A percentile compares a stretch with the other conserved stretches of the same genome.
Evolutionary conservation across 2,797 vertebrate genomes (phyloP).

Genomic region (Scleropages formosus): DNA sequence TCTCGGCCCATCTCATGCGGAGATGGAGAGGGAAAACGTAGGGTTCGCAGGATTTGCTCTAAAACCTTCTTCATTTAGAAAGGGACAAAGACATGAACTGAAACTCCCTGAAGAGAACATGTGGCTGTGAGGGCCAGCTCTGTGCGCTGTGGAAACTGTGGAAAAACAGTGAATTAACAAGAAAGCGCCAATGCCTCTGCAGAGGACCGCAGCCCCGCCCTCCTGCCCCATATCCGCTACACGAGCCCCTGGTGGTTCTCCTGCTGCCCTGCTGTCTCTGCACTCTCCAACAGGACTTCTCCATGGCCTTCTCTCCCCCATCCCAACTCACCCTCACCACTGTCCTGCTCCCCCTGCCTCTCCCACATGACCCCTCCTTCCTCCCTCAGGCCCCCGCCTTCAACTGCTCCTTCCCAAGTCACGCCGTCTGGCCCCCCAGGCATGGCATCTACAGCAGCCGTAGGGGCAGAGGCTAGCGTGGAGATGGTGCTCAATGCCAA

Average conservation of each 20-base stretch:
- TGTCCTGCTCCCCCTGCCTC: conserved; percentile 36
- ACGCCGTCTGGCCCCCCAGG: conserved; percentile 44
- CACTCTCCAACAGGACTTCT: conserved; percentile 47
- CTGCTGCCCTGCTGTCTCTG: conserved; percentile 56
- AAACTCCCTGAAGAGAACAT: conserved; percentile 53
- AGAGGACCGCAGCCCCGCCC: conserved; percentile 19
- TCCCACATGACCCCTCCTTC: conserved; percentile 43
- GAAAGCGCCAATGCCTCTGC: conserved; percentile 35
- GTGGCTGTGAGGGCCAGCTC: conserved; percentile 36
- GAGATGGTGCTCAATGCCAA: conserved; percentile 35
- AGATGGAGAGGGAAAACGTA: neutral
- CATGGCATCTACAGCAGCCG: conserved; percentile 44
- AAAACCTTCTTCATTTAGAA: conserved; percentile 33
- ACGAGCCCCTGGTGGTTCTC: conserved; percentile 57
- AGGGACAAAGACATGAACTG: conserved; percentile 29
- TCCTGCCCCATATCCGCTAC: conserved; percentile 36
- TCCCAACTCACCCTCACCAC: conserved; percentile 36
- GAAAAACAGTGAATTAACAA: conserved; percentile 34
- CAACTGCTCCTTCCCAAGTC: conserved; percentile 41
- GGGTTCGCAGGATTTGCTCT: conserved; percentile 23
- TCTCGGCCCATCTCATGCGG: neutral
- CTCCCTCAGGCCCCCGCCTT: conserved; percentile 40
- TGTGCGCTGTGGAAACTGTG: conserved; percentile 27
- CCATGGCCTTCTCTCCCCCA: conserved; percentile 36
- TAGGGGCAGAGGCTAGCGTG: conserved; percentile 48